These are phyloP conservation scores for Cryptophagus acutangulus DNA, from an alignment of 2,888 invertebrate genomes.

Conservation along the genomic window DNA sequence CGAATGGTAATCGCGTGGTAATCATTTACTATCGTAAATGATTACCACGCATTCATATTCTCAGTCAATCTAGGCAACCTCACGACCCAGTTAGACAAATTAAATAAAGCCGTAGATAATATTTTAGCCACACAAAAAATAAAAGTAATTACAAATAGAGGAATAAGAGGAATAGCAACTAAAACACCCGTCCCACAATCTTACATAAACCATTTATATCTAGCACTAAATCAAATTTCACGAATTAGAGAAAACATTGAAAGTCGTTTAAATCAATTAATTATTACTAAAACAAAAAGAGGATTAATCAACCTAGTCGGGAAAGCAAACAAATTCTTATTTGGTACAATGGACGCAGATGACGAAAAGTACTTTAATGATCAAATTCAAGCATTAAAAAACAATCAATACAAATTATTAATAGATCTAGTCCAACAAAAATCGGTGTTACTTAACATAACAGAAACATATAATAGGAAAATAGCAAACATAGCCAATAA, in stretches of 20 bases:
- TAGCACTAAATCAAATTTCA: not conserved
- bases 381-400: not conserved
- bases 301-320: slow-evolving; percentile 1
- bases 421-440: not conserved
- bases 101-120: not conserved
- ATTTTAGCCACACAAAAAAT: not conserved
- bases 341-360: not conserved
- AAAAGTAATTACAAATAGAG: not conserved
- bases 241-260: not conserved
- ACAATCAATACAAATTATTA: not conserved
- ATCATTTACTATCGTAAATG: not conserved
- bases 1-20: too few relatives aligned
- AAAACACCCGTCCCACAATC: not conserved
- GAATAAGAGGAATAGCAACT: too few relatives aligned
- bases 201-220: not conserved
- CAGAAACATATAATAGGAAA: not conserved
- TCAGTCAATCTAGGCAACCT: not conserved
- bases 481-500: not conserved
- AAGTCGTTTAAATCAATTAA: not conserved
- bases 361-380: not conserved
- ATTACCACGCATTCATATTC: not conserved
- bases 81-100: not conserved
- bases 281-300: not conserved
- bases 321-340: not conserved
- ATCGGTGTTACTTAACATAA: not conserved